phyloP scores from a whole-genome alignment of 2,888 invertebrate genomes.

The Micoletzkya japonica region DNA sequence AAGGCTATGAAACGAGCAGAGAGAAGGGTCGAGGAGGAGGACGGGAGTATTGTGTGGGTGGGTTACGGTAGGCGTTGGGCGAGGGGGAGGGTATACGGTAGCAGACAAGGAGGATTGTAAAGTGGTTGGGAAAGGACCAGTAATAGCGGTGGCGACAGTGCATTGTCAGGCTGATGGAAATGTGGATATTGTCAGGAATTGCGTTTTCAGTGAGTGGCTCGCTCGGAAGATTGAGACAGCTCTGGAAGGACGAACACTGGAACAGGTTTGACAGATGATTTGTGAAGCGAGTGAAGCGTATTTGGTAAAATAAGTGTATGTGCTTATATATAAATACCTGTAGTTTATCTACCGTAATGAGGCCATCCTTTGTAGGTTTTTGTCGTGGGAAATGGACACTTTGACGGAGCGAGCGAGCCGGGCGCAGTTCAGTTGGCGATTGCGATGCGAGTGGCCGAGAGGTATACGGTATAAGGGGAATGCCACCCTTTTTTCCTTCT shows the following conservation, averaged over 20 bases:
- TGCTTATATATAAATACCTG: too few relatives aligned
- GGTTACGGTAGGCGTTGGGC: background rate
- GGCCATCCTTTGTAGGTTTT: conserved; percentile 27
- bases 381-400: conserved; percentile 49
- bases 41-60: conserved; percentile 15
- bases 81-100: background rate
- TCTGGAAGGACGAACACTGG: conserved; percentile 26
- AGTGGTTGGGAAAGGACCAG: too few relatives aligned
- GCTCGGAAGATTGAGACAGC: background rate
- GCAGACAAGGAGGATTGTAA: too few relatives aligned
- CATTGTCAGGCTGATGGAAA: background rate
- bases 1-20: conserved; percentile 32
- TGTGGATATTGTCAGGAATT: background rate
- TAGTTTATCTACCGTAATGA: too few relatives aligned
- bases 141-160: background rate
- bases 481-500: too few relatives aligned
- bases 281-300: too few relatives aligned
- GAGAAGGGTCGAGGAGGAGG: background rate
- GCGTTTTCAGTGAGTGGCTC: conserved; percentile 1
- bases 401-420: conserved; percentile 35
- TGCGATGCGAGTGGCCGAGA: conserved; percentile 30
- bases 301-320: too few relatives aligned
- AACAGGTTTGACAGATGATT: too few relatives aligned
- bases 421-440: conserved; percentile 47
- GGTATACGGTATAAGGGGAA: conserved; percentile 28